Evolutionary conservation across 2,888 invertebrate species (phyloP).

Genomic region (Bellardia pandia): DNA sequence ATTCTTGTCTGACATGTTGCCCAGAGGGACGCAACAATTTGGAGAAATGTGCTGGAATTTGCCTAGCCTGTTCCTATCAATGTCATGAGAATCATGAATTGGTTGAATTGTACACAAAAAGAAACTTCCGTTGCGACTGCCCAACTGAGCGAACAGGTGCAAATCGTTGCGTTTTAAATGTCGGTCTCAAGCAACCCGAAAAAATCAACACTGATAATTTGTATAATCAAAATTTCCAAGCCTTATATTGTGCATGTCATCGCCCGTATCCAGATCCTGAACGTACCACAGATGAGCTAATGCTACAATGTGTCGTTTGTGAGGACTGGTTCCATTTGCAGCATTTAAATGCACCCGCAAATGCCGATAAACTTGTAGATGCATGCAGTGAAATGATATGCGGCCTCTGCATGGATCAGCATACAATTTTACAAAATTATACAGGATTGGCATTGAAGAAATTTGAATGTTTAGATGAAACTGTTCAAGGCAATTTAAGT

Average conservation of each 20-base stretch:
- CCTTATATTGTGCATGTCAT: conserved; percentile 95
- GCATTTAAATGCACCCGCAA: conserved; percentile 85
- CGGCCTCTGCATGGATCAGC: conserved; percentile 89
- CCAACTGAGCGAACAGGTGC: conserved; percentile 79
- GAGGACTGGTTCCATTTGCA: conserved; percentile 98
- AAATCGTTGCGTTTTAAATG: conserved; percentile 84
- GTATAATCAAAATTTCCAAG: conserved; percentile 97
- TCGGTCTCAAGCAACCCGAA: conserved; percentile 75
- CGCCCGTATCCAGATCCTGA: conserved; percentile 98
- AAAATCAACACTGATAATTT: conserved; percentile 89
- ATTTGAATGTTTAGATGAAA: conserved; percentile 74
- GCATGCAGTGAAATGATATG: conserved; percentile 94
- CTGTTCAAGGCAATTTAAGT: conserved; percentile 71
- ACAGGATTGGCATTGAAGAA: conserved; percentile 84
- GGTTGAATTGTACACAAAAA: conserved; percentile 97
- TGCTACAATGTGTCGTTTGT: conserved; percentile 98
- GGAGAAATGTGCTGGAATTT: conserved; percentile 91
- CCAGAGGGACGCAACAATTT: conserved; percentile 87
- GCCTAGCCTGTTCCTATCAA: conserved; percentile 95
- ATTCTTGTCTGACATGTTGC: conserved; percentile 96
- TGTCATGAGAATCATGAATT: conserved; percentile 99
- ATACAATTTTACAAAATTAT: conserved; percentile 91
- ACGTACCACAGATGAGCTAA: conserved; percentile 91
- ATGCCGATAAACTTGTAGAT: conserved; percentile 85
- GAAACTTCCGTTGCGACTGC: conserved; percentile 98